Evolutionary conservation across 2,113 vertebrate genomes (phyloP).

Genomic region (Larimichthys polyactis): DNA sequence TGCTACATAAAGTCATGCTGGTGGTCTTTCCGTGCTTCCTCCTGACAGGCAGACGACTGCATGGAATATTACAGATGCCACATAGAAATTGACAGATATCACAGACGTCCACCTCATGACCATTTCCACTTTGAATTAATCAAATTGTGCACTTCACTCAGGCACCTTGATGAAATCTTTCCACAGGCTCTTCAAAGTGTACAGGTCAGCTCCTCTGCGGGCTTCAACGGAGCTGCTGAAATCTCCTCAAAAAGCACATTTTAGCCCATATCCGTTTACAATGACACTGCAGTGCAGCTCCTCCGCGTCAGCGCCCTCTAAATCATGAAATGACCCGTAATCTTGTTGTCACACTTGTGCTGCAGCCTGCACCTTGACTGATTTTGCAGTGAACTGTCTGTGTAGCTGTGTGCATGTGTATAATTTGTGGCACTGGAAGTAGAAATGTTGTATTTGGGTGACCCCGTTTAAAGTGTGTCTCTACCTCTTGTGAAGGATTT

Average conservation of each 20-base stretch:
- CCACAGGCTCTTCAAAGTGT: neutral
- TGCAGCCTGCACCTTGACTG: neutral
- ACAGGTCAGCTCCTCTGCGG: neutral
- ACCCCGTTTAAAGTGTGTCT: conserved; percentile 13
- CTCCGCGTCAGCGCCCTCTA: neutral
- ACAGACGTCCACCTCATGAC: neutral
- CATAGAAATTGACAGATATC: no score
- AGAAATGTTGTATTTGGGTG: conserved; percentile 19
- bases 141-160: neutral
- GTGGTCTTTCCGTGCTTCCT: no score
- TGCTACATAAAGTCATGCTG: no score
- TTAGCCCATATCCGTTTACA: neutral
- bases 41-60: no score
- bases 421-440: conserved; percentile 28
- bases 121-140: neutral
- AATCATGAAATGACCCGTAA: neutral
- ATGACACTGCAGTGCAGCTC: neutral
- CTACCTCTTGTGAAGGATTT: conserved; percentile 70
- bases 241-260: neutral
- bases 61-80: no score
- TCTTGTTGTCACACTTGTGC: neutral
- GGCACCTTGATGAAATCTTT: conserved; percentile 6
- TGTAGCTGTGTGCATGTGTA: conserved; percentile 7
- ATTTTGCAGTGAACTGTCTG: conserved; percentile 20
- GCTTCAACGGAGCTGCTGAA: neutral